A percentile compares a stretch with the other conserved stretches of the same genome.
Evolutionary conservation across 2,888 invertebrate species (phyloP).

Genomic region (Atethmia centrago): DNA sequence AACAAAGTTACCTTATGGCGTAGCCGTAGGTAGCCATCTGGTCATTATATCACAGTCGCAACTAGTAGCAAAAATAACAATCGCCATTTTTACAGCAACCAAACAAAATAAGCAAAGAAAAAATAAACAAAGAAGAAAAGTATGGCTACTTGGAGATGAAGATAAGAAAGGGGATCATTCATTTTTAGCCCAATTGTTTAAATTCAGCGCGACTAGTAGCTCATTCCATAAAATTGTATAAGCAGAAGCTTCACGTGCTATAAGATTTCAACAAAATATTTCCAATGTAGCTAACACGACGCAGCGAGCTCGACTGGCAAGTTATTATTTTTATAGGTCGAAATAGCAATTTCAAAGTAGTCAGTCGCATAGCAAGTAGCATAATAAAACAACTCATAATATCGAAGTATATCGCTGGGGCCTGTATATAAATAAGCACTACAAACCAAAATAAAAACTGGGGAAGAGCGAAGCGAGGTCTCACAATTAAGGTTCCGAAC

Average conservation of each 20-base stretch:
- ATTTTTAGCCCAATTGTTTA: neutral
- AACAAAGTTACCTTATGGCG: neutral
- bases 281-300: slow-evolving; percentile 1
- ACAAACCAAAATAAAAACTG: neutral
- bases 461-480: neutral
- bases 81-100: slow-evolving; percentile 5
- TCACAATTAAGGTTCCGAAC: neutral
- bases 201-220: slow-evolving; percentile 6
- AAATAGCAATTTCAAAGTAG: neutral
- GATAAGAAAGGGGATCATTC: neutral
- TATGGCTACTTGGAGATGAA: neutral
- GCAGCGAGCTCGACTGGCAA: neutral
- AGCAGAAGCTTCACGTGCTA: slow-evolving; percentile 24
- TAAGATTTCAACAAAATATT: slow-evolving; percentile 37
- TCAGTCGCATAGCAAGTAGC: slow-evolving; percentile 43
- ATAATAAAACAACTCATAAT: neutral
- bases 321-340: neutral
- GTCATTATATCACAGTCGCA: slow-evolving; percentile 15
- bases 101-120: neutral
- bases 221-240: slow-evolving; percentile 45
- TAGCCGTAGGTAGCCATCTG: neutral
- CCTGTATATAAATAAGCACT: neutral
- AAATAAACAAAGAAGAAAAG: neutral
- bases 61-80: neutral
- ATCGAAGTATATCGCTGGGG: slow-evolving; percentile 15